A percentile compares a stretch with the other conserved stretches of the same genome.
These are phyloP conservation scores for Diorhabda sublineata DNA, from an alignment of 1,140 invertebrate species.

Conservation along the genomic window DNA sequence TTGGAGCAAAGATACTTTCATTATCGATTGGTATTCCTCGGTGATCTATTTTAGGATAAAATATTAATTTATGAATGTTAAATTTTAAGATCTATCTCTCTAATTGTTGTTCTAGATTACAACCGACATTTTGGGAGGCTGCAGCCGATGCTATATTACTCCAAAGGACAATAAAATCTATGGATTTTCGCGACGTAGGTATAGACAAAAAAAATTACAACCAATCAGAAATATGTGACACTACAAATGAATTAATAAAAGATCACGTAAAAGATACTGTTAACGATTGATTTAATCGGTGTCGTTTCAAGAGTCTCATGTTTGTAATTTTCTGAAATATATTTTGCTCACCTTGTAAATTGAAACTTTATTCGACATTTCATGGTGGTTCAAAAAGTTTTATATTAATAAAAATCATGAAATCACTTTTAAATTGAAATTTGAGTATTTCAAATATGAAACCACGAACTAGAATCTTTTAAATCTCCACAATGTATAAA, in stretches of 20 bases:
- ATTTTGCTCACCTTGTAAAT: not conserved
- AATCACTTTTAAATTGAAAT: no score
- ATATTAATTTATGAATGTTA: no score
- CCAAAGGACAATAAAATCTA: constrained; percentile 23
- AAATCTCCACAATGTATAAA: no score
- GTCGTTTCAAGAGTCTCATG: constrained; percentile 3
- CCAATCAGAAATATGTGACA: not conserved
- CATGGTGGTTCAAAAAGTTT: not conserved
- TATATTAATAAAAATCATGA: not conserved
- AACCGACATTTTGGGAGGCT: constrained; percentile 40
- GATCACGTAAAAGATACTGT: not conserved
- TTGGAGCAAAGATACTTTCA: no score
- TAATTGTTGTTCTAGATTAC: constrained; percentile 23
- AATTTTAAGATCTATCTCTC: no score
- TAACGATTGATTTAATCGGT: not conserved
- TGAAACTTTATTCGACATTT: not conserved
- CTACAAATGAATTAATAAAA: not conserved
- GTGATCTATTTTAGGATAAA: no score
- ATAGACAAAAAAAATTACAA: not conserved
- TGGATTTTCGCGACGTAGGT: constrained; percentile 20
- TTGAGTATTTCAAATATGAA: no score
- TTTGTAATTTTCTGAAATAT: constrained; percentile 10
- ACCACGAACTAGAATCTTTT: no score
- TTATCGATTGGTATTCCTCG: no score
- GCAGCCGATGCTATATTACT: constrained; percentile 38